A percentile compares a stretch with the other conserved stretches of the same genome.
Evolutionary conservation across 2,888 invertebrate genomes (phyloP).

Genomic region (Agapetus fuscipes): DNA sequence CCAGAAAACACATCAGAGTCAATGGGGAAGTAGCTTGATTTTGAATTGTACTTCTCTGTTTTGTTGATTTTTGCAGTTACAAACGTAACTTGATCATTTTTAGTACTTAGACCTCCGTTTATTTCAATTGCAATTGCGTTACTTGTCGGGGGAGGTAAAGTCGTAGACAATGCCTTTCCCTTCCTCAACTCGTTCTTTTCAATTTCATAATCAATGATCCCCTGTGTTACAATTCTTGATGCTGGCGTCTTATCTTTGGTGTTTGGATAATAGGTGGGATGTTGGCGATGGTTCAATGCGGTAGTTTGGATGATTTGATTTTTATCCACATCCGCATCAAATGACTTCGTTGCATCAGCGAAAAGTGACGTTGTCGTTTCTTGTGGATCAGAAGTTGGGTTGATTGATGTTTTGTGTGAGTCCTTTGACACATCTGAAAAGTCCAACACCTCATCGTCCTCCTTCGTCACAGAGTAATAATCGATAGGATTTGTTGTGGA

Average conservation of each 20-base stretch:
- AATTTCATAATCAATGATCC: constrained; percentile 15
- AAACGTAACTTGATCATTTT: no score
- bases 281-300: constrained; percentile 11
- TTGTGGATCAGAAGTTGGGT: constrained; percentile 25
- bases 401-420: constrained; percentile 25
- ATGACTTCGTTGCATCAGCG: constrained; percentile 23
- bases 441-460: constrained; percentile 67
- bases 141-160: constrained; percentile 29
- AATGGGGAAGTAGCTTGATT: constrained; percentile 20
- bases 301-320: constrained; percentile 16
- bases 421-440: constrained; percentile 58
- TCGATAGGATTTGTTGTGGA: constrained; percentile 31
- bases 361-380: constrained; percentile 21
- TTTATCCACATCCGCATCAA: constrained; percentile 24
- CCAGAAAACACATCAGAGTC: constrained; percentile 30
- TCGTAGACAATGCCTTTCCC: constrained; percentile 30
- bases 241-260: constrained; percentile 22
- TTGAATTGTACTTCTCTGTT: constrained; percentile 23
- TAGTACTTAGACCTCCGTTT: constrained; percentile 35
- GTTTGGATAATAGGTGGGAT: constrained; percentile 5
- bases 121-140: constrained; percentile 38
- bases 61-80: constrained; percentile 24
- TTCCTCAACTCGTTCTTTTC: constrained; percentile 11
- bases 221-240: constrained; percentile 20
- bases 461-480: constrained; percentile 49